Evolutionary conservation across 1,140 invertebrate species (phyloP), one percentile per base, ranked within the genome.

Genomic region (Bombus affinis): DNA sequence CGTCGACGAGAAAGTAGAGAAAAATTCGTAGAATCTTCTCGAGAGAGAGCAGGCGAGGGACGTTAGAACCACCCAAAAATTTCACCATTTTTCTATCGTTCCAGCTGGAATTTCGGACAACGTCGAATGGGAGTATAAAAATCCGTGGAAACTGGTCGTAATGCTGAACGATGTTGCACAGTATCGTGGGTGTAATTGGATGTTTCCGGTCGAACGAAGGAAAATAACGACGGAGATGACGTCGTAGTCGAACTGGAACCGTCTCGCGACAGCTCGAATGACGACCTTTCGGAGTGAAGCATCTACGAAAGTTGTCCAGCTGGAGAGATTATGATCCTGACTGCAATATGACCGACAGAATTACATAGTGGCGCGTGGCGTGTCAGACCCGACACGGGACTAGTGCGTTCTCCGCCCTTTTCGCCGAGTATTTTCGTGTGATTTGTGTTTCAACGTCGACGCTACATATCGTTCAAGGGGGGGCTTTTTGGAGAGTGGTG

Each of bases 61-160:
- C 59, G 39, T 32, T 37, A 28, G 37, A 37, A 32, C 3, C 18
- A 32, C 2, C 66, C 35, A 25, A 37, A 37, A 39, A 39, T 88
- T 68, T 88, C 71, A 73, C 85, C 66, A 89, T 89, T 89, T 89
- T 68, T 89, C 72, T 89, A 62, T 89, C 76, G 70, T 89, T 89
- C 32, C 88, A 89, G 79, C 78, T 77, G 37, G 76, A 35, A 47
- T n/a, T 70, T 72, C 59, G 57, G 44, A 39, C 75, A 47, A 78
- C 78, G 53, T 71, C 53, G 68, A 37, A 57, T 32, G 66, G 22
- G 37, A 37, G 73, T 59, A 68, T 32, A 83, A 39, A 66, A 71
- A 80, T 70, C 47, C n/a, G 53, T 47, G 78, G 42, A 57, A 35
- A 85, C 53, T 35, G 65, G 75, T 42, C 79, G 84, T 74, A 53